Percentiles rank a stretch among this genome's conserved stretches.
phyloP scores from a whole-genome alignment of 2,113 vertebrate genomes.

The Stegostoma tigrinum region DNA sequence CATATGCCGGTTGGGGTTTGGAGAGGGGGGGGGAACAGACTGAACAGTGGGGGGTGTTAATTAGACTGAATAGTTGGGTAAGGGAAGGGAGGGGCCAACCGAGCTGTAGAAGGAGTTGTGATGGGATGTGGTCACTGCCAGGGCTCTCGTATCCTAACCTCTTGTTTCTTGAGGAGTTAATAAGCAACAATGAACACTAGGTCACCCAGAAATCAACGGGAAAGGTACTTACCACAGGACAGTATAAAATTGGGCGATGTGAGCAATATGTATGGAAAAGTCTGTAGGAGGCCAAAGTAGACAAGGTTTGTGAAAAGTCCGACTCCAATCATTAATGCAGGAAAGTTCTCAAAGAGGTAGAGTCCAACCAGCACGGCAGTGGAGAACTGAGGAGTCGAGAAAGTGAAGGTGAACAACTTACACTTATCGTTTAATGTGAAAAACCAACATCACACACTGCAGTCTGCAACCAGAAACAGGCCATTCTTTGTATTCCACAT shows the following conservation, averaged over 20 bases:
- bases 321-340: slow-evolving; percentile 70
- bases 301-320: slow-evolving; percentile 94
- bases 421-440: too few relatives aligned
- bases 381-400: slow-evolving; percentile 68
- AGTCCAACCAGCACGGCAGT: slow-evolving; percentile 77
- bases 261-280: slow-evolving; percentile 88
- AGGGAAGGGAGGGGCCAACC: neutral
- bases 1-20: too few relatives aligned
- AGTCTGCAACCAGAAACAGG: neutral
- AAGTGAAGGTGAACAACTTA: neutral
- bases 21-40: too few relatives aligned
- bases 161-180: neutral
- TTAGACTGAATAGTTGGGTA: neutral
- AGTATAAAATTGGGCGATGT: slow-evolving; percentile 93
- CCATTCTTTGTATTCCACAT: neutral
- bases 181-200: neutral
- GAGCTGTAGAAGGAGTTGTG: neutral
- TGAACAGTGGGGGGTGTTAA: too few relatives aligned
- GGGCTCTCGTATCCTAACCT: neutral
- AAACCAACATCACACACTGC: neutral
- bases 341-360: slow-evolving; percentile 83
- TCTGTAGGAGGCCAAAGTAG: slow-evolving; percentile 86
- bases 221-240: slow-evolving; percentile 71
- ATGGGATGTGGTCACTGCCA: too few relatives aligned
- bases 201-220: too few relatives aligned